phyloP scores from a whole-genome alignment of 64 coral and sea anemone genomes.

The Astreopora myriophthalma region DNA sequence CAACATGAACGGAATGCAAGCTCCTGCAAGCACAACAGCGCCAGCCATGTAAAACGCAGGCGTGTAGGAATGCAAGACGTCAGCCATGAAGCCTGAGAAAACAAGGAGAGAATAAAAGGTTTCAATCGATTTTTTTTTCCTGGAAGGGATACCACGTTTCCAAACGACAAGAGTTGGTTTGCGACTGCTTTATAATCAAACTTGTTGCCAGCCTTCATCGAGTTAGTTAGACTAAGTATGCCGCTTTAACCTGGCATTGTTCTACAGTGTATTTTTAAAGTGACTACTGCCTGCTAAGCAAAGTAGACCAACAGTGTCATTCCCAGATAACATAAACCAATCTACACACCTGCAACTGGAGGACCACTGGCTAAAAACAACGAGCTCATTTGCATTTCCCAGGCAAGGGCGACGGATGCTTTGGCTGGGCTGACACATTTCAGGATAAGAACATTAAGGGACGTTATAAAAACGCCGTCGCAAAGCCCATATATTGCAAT shows the following conservation, averaged over 20 bases:
- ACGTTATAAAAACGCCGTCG: conserved; percentile 32
- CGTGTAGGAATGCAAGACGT: conserved; percentile 44
- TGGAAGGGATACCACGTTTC: too few species aligned
- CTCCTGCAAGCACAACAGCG: conserved; percentile 17
- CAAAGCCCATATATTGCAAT: conserved; percentile 11
- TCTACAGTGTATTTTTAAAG: too few species aligned
- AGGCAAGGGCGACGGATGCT: not conserved
- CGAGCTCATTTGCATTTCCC: conserved; percentile 40
- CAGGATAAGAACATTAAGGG: not conserved
- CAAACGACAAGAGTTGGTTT: too few species aligned
- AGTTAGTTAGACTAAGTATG: too few species aligned
- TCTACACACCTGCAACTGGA: not conserved
- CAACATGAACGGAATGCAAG: conserved; percentile 26
- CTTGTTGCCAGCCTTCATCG: too few species aligned
- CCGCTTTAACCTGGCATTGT: too few species aligned
- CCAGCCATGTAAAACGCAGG: conserved; percentile 78
- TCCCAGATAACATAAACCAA: not conserved
- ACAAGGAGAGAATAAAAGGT: not conserved
- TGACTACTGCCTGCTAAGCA: too few species aligned
- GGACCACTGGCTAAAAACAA: conserved; percentile 25
- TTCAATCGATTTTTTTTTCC: not conserved
- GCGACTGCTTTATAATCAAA: too few species aligned
- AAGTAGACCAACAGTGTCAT: too few species aligned
- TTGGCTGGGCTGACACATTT: conserved; percentile 21
- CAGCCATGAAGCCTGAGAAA: conserved; percentile 61